These are phyloP conservation scores for Eupithecia exiguata DNA, from an alignment of 2,888 invertebrate species.

Conservation along the genomic window DNA sequence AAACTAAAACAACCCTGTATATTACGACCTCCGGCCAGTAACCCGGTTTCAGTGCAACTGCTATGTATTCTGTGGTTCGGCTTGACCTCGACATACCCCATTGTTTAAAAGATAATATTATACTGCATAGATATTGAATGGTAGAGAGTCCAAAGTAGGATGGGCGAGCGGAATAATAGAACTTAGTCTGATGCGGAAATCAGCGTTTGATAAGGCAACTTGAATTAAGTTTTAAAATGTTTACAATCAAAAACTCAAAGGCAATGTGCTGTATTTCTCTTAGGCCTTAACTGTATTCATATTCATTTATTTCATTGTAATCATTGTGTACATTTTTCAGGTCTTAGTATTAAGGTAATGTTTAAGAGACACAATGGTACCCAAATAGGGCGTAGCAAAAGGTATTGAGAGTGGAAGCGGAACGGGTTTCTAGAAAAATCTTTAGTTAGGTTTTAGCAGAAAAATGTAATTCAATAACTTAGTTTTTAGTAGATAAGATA, in stretches of 20 bases:
- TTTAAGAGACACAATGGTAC: too few species aligned
- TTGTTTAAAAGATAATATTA: constrained; percentile 21
- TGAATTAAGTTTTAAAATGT: not conserved
- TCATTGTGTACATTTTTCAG: too few species aligned
- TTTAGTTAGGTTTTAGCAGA: too few species aligned
- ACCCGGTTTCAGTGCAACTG: constrained; percentile 12
- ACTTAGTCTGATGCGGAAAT: constrained; percentile 1
- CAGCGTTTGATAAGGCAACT: not conserved
- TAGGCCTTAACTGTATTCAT: too few species aligned
- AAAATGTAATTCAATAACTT: too few species aligned
- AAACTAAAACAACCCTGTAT: not conserved
- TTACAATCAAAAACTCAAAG: not conserved
- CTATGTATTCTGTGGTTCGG: constrained; percentile 4
- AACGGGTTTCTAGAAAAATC: too few species aligned
- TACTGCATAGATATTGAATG: constrained; percentile 11
- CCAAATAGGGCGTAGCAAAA: too few species aligned
- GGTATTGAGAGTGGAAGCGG: too few species aligned
- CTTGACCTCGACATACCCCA: constrained; percentile 21
- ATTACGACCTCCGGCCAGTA: constrained; percentile 16
- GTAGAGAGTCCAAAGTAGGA: constrained; percentile 9
- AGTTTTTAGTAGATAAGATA: too few species aligned
- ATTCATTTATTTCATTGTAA: too few species aligned
- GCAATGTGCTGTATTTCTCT: too few species aligned
- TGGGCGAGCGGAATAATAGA: not conserved
- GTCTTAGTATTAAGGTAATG: too few species aligned